These are phyloP conservation scores for Rhegmatorhina hoffmannsi DNA, from an alignment of 2,113 vertebrate genomes.

Conservation along the genomic window DNA sequence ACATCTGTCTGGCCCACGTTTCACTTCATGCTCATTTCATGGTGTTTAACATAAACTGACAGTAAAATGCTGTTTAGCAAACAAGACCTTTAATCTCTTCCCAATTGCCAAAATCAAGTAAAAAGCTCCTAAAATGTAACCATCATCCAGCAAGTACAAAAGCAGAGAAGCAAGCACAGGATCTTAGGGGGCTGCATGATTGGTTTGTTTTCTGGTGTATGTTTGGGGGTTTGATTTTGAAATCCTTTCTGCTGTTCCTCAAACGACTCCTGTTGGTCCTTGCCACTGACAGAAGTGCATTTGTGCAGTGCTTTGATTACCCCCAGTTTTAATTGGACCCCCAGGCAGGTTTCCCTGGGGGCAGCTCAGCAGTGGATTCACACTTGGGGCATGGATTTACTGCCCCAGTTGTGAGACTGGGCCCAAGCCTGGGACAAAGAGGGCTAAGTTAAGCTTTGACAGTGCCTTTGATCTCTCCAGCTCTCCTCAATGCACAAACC, in stretches of 20 bases:
- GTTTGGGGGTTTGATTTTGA: not conserved
- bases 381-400: not conserved
- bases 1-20: not conserved
- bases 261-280: not conserved
- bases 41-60: not conserved
- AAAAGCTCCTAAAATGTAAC: not conserved
- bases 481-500: not conserved
- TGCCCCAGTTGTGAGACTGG: not conserved
- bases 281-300: not conserved
- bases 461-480: not conserved
- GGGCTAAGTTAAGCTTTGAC: not conserved
- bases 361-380: not conserved
- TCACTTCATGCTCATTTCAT: not conserved
- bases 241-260: not conserved
- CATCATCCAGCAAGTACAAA: not conserved
- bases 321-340: rapidly evolving
- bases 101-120: not conserved
- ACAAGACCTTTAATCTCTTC: not conserved
- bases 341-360: not conserved
- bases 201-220: rapidly evolving
- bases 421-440: not conserved
- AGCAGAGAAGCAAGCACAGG: not conserved
- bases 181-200: not conserved
- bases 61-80: not conserved
- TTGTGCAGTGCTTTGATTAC: not conserved